Base-by-base conservation (phyloP, 2,113 vertebrate genomes). In the Oreotragus oreotragus region DNA sequence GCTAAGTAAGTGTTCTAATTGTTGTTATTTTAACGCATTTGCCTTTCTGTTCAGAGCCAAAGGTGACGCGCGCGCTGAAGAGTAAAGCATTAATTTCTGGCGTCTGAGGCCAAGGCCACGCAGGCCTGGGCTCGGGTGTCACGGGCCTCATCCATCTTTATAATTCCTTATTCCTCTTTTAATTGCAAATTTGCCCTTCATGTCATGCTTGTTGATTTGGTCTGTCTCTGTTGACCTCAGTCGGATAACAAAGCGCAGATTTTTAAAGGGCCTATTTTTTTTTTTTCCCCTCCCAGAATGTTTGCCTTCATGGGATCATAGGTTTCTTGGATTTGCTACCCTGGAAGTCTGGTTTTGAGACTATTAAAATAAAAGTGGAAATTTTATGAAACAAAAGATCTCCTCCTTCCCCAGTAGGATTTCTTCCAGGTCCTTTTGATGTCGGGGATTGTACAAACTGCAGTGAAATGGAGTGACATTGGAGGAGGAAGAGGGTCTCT, bases 1-100 rank as follows among this genome's bases (percentile, higher is more conserved):
- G 99, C 99, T 96, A 99, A 99, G 99, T 99, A 99, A 99, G 99
- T 99, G 95, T 97, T 98, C 98, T 98, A 96, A 98, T 98, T 99
- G 98, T 98, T 98, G 98, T 98, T 98, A 98, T 97, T 98, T 98
- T 99, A 99, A 99, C 98, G 98, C 98, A 97, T 89, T 98, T 99
- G 98, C 98, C 97, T 98, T 98, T 98, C 97, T 97, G 57, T 7
- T 87, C 93, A 90, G 98, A 98, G 98, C 98, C 98, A 98, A 98
- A 98, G 98, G 98, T 99, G 98, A 98, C 49, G 7, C 58, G 5
- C 64, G 39, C 73, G 95, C 98, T 98, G 98, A 98, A 98, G 97
- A 98, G 98, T 98, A 96, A 98, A 98, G 94, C 98, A 98, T 99
- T 99, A 98, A 99, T 99, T 99, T 98, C 97, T 98, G 96, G 97